Evolutionary conservation across 1,140 invertebrate species (phyloP).

Genomic region (Paramacrobiotus metropolitanus): DNA sequence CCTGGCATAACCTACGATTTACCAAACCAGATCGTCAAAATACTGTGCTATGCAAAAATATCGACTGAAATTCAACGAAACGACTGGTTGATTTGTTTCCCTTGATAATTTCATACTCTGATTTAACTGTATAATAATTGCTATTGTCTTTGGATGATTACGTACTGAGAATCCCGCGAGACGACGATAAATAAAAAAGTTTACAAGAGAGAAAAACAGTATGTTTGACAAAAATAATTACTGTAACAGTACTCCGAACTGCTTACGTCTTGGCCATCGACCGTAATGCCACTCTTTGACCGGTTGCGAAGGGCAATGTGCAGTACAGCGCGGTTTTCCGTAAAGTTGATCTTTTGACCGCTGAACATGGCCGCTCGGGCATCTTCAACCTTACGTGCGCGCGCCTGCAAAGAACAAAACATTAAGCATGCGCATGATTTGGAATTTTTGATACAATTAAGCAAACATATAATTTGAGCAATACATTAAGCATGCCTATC

Average conservation of each 20-base stretch:
- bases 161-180: no score
- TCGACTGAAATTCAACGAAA: no score
- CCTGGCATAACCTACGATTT: constrained; percentile 58
- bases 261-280: constrained; percentile 60
- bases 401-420: constrained; percentile 33
- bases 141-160: no score
- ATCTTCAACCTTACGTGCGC: constrained; percentile 50
- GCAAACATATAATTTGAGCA: constrained; percentile 8
- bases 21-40: no score
- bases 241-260: no score
- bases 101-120: no score
- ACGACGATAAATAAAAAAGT: no score
- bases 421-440: constrained; percentile 10
- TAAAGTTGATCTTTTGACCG: constrained; percentile 91
- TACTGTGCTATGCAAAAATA: no score
- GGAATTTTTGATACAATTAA: constrained; percentile 9
- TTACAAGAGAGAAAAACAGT: no score
- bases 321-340: constrained; percentile 79
- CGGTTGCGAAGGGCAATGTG: constrained; percentile 81
- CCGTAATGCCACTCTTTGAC: constrained; percentile 45
- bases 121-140: no score
- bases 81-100: no score
- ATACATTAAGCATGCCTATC: constrained; percentile 7
- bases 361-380: constrained; percentile 76
- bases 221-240: no score